Percentiles rank a stretch among this genome's conserved stretches.
These are phyloP conservation scores for Thripadectes ignobilis DNA, from an alignment of 2,797 vertebrate species.

Conservation along the genomic window DNA sequence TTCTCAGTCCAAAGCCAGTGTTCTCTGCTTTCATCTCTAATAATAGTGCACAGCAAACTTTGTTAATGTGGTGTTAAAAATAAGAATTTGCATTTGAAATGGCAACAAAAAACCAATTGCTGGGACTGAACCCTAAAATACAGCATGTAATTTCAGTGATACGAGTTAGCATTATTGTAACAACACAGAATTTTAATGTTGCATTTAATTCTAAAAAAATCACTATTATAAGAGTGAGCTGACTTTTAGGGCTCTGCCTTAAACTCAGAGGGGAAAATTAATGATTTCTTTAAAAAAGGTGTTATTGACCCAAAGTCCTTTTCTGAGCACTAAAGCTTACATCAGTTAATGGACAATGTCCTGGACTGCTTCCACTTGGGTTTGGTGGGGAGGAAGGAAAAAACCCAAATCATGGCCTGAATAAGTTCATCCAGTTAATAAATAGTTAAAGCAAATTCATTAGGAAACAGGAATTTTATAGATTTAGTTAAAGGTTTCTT, in stretches of 20 bases:
- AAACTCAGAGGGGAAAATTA: not conserved
- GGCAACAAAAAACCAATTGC: constrained; percentile 28
- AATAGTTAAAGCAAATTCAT: constrained; percentile 81
- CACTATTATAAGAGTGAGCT: not conserved
- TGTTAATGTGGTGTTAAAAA: constrained; percentile 59
- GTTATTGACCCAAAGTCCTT: not conserved
- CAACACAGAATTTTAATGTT: not conserved
- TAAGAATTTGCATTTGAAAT: constrained; percentile 4
- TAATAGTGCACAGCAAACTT: constrained; percentile 72
- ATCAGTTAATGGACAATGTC: not conserved
- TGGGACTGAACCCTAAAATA: not conserved
- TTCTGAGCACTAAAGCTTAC: not conserved
- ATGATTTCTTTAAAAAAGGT: not conserved
- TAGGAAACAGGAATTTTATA: constrained; percentile 77
- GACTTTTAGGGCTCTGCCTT: not conserved
- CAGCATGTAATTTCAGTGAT: not conserved
- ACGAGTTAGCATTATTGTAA: not conserved
- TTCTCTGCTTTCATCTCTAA: constrained; percentile 77
- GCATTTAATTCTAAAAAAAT: not conserved
- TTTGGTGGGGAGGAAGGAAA: not conserved
- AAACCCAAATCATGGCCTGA: not conserved
- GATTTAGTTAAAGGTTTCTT: constrained; percentile 79
- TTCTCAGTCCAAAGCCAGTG: constrained; percentile 69
- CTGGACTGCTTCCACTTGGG: not conserved
- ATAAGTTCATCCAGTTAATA: constrained; percentile 69